phyloP scores from a whole-genome alignment of 2,888 invertebrate genomes.

The Erebia palarica region DNA sequence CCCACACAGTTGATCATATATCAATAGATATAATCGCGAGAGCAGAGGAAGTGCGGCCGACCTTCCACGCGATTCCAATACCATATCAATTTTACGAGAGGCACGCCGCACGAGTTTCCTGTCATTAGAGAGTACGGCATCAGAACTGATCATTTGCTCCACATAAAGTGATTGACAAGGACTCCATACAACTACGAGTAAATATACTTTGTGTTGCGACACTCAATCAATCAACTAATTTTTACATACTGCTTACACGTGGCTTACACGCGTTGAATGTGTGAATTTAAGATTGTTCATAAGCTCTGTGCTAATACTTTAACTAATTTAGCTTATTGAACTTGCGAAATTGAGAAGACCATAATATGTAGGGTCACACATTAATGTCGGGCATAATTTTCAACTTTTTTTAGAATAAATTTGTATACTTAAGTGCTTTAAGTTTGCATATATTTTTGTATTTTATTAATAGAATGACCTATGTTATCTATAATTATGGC shows the following conservation, averaged over 20 bases:
- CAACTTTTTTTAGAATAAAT: too few relatives aligned
- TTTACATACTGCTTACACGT: background rate
- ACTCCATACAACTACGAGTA: slow-evolving; percentile 17
- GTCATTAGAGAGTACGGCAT: slow-evolving; percentile 52
- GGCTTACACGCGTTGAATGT: too few relatives aligned
- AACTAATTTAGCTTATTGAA: too few relatives aligned
- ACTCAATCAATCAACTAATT: background rate
- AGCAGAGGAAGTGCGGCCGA: slow-evolving; percentile 35
- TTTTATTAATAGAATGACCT: too few relatives aligned
- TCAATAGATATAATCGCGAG: slow-evolving; percentile 29
- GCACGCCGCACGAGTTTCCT: slow-evolving; percentile 55
- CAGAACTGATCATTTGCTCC: slow-evolving; percentile 40
- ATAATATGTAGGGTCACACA: too few relatives aligned
- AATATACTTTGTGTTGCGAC: background rate
- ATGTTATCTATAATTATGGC: too few relatives aligned
- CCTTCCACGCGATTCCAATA: slow-evolving; percentile 41
- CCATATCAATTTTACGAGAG: slow-evolving; percentile 59
- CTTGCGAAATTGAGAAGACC: too few relatives aligned
- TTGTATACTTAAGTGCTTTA: too few relatives aligned
- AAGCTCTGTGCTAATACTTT: too few relatives aligned
- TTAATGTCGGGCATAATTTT: too few relatives aligned
- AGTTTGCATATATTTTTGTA: too few relatives aligned
- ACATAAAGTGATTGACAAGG: slow-evolving; percentile 38
- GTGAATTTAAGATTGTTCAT: too few relatives aligned
- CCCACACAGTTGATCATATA: slow-evolving; percentile 14